Base-by-base conservation (phyloP, 1,140 invertebrate species). In the Ostrea edulis region DNA sequence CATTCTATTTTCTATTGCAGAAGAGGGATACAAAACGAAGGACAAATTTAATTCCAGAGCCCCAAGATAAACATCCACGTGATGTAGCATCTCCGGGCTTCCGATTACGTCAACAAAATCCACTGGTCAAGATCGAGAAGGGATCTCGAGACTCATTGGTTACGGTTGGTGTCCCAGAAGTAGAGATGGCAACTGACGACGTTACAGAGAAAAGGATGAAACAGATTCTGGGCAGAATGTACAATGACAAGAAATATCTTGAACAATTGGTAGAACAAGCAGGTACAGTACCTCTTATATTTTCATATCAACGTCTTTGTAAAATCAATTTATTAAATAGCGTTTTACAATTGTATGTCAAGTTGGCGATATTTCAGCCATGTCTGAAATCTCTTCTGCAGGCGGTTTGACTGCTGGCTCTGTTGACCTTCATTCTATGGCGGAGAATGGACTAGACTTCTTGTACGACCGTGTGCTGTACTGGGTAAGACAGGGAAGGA, bases 171-270 rank as follows among this genome's bases (percentile, higher is more conserved):
- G 22, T 62, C 20, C 9, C 14, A 4, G 54, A 85, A 7, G 11
- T 20, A 20, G 83, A 22, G 51, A 85, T 58, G 29, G 22, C 83
- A 9, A 25, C 4, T n/a, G 88, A 87, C 58, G 89, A 89, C 44
- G 82, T 71, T 51, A 91, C 86, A 8, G 86, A 89, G 35, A 88
- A 83, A 17, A 89, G 91, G 62, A 89, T 92, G 86, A 89, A 90
- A 87, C 86, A 88, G 77, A 88, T 92, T 8, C 82, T 93, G 53
- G 93, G 92, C 20, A 90, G 92, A 82, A 91, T 93, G 85, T 93
- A 93, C 87, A 92, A 90, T 44, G 93, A 93, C 68, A 91, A 90
- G 77, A 86, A 91, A 54, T 93, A 92, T 85, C 88, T 93, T 14
- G 91, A 93, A 86, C 89, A 88, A 55, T 86, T 93, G 5, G 85